Percentiles rank a stretch among this genome's conserved stretches.
These are phyloP conservation scores for Papilio elwesi DNA, from an alignment of 2,888 invertebrate genomes.

Conservation along the genomic window DNA sequence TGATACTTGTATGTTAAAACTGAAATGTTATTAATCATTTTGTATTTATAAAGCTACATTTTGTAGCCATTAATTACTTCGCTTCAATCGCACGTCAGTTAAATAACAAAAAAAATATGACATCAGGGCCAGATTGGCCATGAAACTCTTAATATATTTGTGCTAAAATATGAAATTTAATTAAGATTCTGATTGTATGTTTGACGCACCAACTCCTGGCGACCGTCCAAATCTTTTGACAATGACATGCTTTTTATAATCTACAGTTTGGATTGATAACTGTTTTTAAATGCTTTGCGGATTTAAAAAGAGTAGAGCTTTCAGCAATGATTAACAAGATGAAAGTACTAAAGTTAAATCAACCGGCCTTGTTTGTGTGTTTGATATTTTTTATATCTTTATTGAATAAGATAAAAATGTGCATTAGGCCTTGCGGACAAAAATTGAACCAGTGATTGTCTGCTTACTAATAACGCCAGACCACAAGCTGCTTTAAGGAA, in stretches of 20 bases:
- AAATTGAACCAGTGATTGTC: too few relatives aligned
- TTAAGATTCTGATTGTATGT: not conserved
- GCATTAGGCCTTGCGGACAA: too few relatives aligned
- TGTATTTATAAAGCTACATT: too few relatives aligned
- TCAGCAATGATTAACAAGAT: not conserved
- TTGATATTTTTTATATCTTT: too few relatives aligned
- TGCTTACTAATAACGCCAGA: too few relatives aligned
- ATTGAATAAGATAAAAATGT: too few relatives aligned
- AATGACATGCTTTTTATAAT: not conserved
- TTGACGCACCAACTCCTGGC: conserved; percentile 10
- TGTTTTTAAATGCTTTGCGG: not conserved
- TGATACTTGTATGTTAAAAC: too few relatives aligned
- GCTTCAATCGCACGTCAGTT: not conserved
- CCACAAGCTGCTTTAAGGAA: too few relatives aligned
- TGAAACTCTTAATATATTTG: not conserved
- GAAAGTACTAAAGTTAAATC: too few relatives aligned
- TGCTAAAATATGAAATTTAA: not conserved
- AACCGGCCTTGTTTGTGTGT: too few relatives aligned
- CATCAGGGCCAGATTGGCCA: not conserved
- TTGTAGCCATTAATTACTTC: not conserved
- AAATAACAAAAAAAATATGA: not conserved
- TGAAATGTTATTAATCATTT: too few relatives aligned
- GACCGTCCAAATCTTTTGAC: conserved; percentile 2
- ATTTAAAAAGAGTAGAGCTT: not conserved
- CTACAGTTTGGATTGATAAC: not conserved